Evolutionary conservation across 2,888 invertebrate species (phyloP), one percentile per base, ranked within the genome.

Genomic region (Sycophila texana): DNA sequence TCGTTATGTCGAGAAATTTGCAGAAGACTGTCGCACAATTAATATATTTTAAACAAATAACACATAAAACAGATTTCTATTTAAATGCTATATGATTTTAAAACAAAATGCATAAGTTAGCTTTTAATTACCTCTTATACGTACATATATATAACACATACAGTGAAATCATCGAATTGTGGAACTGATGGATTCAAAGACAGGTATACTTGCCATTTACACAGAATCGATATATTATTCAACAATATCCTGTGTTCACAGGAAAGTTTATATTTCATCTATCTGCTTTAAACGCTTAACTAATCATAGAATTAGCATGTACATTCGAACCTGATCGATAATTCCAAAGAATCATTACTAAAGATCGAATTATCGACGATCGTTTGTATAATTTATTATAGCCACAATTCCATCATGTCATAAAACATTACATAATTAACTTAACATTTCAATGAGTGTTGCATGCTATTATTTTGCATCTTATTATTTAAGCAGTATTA

Each of bases 221-320:
- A 77, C 82, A 81, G 82, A 83, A 73, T 84, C 82, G 84, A 85
- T 87, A 83, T 83, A 84, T 86, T 85, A 84, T 86, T 83, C 80
- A 80, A 83, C 83, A 81, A 82, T 84, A 85, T 88, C 88, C 89
- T 89, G 88, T 88, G 89, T 89, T 89, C 89, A 88, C 89, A 88
- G 89, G 88, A 88, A 86, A 84, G 78, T 85, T 39, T 39, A 39
- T 7, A 39, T 0, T 39, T 39, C 39, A 39, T 39, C 39, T 39
- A 39, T 39, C 39, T 39, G 4, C 7, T 39, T 39, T 4, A 39
- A 39, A 39, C 1, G 39, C 39, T 39, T 39, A 39, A 39, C 39
- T 39, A 39, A 39, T 39, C 39, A 26, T 26, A 26, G 26, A 39
- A 39, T 39, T 7, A 72, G 63, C 63, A 71, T 12, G 5, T n/a